These are phyloP conservation scores for Isoperla grammatica DNA, from an alignment of 2,888 invertebrate species.

Conservation along the genomic window DNA sequence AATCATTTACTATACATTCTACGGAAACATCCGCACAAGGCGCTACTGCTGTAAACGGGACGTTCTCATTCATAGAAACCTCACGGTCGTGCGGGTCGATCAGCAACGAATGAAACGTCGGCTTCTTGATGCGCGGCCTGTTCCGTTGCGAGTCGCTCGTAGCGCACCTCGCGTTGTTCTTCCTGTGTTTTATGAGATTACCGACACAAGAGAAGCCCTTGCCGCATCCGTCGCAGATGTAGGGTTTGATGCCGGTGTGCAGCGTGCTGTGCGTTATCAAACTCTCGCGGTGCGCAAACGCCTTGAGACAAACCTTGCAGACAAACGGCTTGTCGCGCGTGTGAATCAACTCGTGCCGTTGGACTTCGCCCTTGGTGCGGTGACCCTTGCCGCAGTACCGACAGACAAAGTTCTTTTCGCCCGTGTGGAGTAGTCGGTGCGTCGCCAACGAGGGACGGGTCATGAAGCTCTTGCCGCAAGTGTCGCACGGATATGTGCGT, in stretches of 20 bases:
- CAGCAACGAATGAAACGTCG: too few relatives aligned
- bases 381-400: constrained; percentile 41
- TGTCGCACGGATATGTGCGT: constrained; percentile 31
- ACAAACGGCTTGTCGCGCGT: constrained; percentile 49
- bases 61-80: too few relatives aligned
- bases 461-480: constrained; percentile 39
- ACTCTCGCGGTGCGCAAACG: constrained; percentile 47
- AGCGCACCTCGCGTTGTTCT: too few relatives aligned
- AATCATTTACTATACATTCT: too few relatives aligned
- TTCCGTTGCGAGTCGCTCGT: too few relatives aligned
- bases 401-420: constrained; percentile 39
- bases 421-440: constrained; percentile 39
- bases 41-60: too few relatives aligned
- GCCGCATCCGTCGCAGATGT: constrained; percentile 46
- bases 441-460: constrained; percentile 40
- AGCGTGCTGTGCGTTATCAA: constrained; percentile 46
- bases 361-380: constrained; percentile 41
- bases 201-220: constrained; percentile 44
- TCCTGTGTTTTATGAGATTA: constrained; percentile 6
- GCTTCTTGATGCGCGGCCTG: too few relatives aligned
- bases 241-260: constrained; percentile 46
- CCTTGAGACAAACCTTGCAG: constrained; percentile 39
- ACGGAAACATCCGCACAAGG: too few relatives aligned
- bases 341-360: constrained; percentile 44
- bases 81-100: too few relatives aligned